Conservation (phyloP, 2,797 vertebrate species). For the Acanthopagrus latus region DNA sequence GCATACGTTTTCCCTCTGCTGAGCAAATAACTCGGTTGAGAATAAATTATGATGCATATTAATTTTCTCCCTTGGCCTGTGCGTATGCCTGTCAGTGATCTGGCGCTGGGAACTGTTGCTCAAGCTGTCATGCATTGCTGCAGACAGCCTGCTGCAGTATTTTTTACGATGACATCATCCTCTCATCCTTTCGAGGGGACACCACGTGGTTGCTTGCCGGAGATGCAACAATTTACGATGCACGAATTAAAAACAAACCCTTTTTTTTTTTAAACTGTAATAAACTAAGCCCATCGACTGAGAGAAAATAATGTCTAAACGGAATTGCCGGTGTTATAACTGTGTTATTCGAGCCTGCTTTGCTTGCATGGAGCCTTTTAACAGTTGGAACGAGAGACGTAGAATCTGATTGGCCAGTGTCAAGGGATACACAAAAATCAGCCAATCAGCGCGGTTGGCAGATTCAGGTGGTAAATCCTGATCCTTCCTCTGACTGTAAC, state of each 20-base stretch:
- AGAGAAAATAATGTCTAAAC: not conserved
- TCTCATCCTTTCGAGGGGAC: slow-evolving; percentile 59
- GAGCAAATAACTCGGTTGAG: not conserved
- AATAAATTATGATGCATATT: slow-evolving; percentile 2
- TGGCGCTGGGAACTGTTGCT: slow-evolving; percentile 47
- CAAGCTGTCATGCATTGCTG: slow-evolving; percentile 75
- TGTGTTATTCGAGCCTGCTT: slow-evolving; percentile 55
- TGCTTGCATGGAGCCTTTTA: slow-evolving; percentile 69
- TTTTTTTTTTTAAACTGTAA: not conserved
- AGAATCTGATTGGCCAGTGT: slow-evolving; percentile 72
- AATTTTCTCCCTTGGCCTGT: fast-evolving
- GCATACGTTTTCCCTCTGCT: not conserved
- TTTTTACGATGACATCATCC: slow-evolving; percentile 86
- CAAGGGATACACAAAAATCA: slow-evolving; percentile 43
- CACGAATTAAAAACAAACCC: slow-evolving; percentile 13
- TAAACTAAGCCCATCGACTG: fast-evolving
- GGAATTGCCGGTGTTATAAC: not conserved
- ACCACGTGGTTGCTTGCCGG: slow-evolving; percentile 69
- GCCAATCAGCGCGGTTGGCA: slow-evolving; percentile 75
- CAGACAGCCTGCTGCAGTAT: slow-evolving; percentile 85
- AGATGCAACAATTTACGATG: slow-evolving; percentile 55
- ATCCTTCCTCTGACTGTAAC: slow-evolving; percentile 74
- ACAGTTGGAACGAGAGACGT: slow-evolving; percentile 70
- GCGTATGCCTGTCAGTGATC: not conserved
- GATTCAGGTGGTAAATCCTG: slow-evolving; percentile 83